A percentile compares a stretch with the other conserved stretches of the same genome.
These are phyloP conservation scores for Melieria crassipennis DNA, from an alignment of 2,888 invertebrate genomes.

Conservation along the genomic window DNA sequence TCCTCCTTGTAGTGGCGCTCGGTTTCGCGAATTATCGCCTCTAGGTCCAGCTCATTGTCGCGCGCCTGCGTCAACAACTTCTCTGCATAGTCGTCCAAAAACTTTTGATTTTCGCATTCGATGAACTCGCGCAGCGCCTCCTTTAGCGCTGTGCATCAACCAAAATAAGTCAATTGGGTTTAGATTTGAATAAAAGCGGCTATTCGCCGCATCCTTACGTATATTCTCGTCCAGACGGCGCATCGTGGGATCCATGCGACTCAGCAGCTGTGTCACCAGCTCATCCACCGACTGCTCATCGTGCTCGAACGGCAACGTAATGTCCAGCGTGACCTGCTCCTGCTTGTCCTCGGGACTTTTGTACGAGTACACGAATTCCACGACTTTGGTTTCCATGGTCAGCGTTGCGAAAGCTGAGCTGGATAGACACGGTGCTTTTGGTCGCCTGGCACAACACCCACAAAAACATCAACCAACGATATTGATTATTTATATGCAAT, in stretches of 20 bases:
- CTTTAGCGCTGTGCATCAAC: constrained; percentile 48
- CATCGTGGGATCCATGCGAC: constrained; percentile 63
- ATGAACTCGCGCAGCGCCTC: constrained; percentile 72
- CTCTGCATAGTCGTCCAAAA: constrained; percentile 74
- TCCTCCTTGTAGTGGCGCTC: constrained; percentile 84
- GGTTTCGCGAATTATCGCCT: constrained; percentile 81
- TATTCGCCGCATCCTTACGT: constrained; percentile 43
- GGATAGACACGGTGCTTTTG: too few relatives aligned
- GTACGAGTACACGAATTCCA: constrained; percentile 58
- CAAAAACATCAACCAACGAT: too few relatives aligned
- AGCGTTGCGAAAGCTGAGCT: neutral
- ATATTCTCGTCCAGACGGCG: constrained; percentile 60
- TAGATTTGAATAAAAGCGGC: neutral
- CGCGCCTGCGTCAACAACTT: constrained; percentile 72
- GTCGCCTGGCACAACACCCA: too few relatives aligned
- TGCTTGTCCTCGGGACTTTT: constrained; percentile 55
- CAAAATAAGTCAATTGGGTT: neutral
- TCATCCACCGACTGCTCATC: constrained; percentile 56
- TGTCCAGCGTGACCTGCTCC: constrained; percentile 46
- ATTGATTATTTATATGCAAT: too few relatives aligned
- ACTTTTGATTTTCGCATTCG: constrained; percentile 73
- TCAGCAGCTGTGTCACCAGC: constrained; percentile 55
- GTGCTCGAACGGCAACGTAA: constrained; percentile 57
- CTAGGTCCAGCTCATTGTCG: constrained; percentile 74
- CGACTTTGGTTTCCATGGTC: constrained; percentile 37